These are phyloP conservation scores for Pteropus rufus DNA, from an alignment of 2,797 vertebrate genomes.

Conservation along the genomic window DNA sequence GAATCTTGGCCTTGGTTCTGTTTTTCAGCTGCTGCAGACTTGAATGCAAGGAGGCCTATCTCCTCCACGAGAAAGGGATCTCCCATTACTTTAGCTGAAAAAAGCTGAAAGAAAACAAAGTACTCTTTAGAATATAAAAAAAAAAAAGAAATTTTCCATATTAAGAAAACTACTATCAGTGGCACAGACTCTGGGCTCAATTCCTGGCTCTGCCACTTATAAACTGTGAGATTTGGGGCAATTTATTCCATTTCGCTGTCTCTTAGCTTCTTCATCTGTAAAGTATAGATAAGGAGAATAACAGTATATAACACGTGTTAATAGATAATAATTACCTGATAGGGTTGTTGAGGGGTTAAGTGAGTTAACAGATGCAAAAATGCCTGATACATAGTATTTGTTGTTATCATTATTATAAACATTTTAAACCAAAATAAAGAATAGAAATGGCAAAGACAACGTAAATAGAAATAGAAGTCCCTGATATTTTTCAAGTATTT, in stretches of 20 bases:
- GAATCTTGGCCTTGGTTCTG: conserved; percentile 76
- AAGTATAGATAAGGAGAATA: not conserved
- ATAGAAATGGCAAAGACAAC: not conserved
- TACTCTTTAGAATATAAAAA: not conserved
- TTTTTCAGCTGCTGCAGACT: conserved; percentile 64
- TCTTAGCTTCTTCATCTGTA: not conserved
- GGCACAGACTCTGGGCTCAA: not conserved
- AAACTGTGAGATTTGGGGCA: not conserved
- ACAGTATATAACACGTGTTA: not conserved
- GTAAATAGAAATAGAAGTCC: not conserved
- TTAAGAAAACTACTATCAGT: not conserved
- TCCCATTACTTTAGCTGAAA: conserved; percentile 82
- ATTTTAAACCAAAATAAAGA: conserved; percentile 2
- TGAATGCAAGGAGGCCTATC: conserved; percentile 74
- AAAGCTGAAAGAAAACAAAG: conserved; percentile 79
- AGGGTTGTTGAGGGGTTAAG: not conserved
- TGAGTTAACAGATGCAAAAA: not conserved
- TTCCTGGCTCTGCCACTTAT: not conserved
- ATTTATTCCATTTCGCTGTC: not conserved
- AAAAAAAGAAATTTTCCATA: not conserved
- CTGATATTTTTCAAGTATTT: conserved; percentile 2
- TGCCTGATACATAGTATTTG: not conserved
- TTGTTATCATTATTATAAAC: not conserved
- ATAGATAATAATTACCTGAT: not conserved
- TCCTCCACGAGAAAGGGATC: conserved; percentile 81